These are phyloP conservation scores for Pituophis catenifer DNA, from an alignment of 2,113 vertebrate species.

Conservation along the genomic window DNA sequence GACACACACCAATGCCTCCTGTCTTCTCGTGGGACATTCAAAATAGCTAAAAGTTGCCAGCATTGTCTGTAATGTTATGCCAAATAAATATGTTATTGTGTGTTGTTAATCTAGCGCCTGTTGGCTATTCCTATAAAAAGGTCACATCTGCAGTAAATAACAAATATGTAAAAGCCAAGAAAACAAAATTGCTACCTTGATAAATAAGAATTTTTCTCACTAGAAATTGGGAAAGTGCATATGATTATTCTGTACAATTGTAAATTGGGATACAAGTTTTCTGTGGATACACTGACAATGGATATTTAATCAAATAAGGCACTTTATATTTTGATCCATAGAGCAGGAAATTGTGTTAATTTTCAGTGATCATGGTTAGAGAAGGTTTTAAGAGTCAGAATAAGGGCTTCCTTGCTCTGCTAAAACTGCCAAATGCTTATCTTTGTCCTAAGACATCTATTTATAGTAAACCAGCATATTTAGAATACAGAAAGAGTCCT, in stretches of 20 bases:
- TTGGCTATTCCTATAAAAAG: conserved; percentile 46
- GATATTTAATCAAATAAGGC: neutral
- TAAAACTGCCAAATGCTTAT: neutral
- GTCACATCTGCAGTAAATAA: conserved; percentile 5
- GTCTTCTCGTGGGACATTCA: conserved; percentile 26
- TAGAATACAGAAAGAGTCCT: neutral
- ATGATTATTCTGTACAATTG: neutral
- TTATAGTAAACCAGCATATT: neutral
- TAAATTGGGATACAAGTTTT: neutral
- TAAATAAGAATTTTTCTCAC: conserved; percentile 7
- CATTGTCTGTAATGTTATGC: conserved; percentile 58
- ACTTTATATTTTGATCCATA: neutral
- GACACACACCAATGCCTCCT: conserved; percentile 34
- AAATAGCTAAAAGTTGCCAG: conserved; percentile 59
- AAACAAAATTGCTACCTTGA: conserved; percentile 9
- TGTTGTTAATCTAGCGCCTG: conserved; percentile 62
- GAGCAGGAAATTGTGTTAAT: neutral
- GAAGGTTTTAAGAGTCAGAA: neutral
- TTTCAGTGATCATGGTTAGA: neutral
- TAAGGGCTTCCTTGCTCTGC: neutral
- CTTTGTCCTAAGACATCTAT: neutral
- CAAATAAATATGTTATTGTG: conserved; percentile 52
- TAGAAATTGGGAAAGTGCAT: conserved; percentile 7
- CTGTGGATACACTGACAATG: neutral
- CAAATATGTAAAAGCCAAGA: conserved; percentile 29